phyloP scores from a whole-genome alignment of 2,888 invertebrate genomes.

The Agriopis aurantiaria region DNA sequence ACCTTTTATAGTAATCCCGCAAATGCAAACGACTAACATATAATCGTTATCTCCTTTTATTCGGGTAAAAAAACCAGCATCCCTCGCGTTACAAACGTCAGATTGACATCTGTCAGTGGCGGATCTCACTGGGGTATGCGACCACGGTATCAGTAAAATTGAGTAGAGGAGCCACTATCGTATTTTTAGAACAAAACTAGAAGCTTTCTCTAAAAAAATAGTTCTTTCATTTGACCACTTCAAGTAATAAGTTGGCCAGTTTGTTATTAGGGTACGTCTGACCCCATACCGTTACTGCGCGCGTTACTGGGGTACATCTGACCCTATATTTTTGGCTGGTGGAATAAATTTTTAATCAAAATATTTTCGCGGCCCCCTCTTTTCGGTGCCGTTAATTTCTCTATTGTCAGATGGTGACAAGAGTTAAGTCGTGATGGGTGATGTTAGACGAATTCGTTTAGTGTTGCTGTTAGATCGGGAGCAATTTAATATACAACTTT shows the following conservation, averaged over 20 bases:
- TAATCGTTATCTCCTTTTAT: constrained; percentile 45
- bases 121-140: constrained; percentile 45
- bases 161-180: not conserved
- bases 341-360: constrained; percentile 85
- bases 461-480: constrained; percentile 25
- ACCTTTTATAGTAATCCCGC: constrained; percentile 26
- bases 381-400: constrained; percentile 68
- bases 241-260: not conserved
- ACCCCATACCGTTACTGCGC: constrained; percentile 26
- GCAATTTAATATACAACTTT: constrained; percentile 6
- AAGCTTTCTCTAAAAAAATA: not conserved
- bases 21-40: constrained; percentile 42
- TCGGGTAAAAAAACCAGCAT: constrained; percentile 49
- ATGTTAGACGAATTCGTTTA: constrained; percentile 49
- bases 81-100: constrained; percentile 56
- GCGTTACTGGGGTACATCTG: constrained; percentile 54
- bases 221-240: not conserved
- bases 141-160: not conserved
- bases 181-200: not conserved
- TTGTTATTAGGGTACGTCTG: constrained; percentile 5
- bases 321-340: constrained; percentile 71
- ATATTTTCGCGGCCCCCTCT: constrained; percentile 75
- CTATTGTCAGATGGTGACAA: constrained; percentile 72
- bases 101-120: constrained; percentile 82
- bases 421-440: constrained; percentile 73